Evolutionary conservation across 2,888 invertebrate species (phyloP).

Genomic region (Eueremaeus valkanovi): DNA sequence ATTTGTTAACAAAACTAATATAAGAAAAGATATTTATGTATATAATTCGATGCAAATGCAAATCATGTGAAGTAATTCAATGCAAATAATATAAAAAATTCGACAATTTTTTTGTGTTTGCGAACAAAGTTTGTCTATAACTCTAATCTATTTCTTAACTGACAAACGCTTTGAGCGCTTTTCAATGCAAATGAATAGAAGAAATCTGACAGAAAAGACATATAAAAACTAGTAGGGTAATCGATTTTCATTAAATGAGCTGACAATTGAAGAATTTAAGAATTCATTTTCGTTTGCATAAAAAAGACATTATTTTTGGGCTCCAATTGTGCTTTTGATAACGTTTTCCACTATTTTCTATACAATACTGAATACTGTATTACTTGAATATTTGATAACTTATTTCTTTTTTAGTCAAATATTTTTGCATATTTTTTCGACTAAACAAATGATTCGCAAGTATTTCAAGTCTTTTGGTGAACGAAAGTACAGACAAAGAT

Average conservation of each 20-base stretch:
- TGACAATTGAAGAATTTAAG: not conserved
- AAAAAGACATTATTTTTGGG: not conserved
- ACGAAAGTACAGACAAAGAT: no score
- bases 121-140: not conserved
- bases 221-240: slow-evolving; percentile 1
- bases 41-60: slow-evolving; percentile 4
- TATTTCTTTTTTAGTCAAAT: no score
- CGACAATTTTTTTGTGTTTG: slow-evolving; percentile 5
- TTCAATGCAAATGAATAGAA: not conserved
- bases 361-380: no score
- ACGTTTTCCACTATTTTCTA: no score
- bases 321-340: not conserved
- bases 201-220: not conserved
- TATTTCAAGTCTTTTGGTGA: no score
- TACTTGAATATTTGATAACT: no score
- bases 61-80: not conserved
- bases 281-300: not conserved
- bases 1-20: not conserved
- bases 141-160: slow-evolving; percentile 14
- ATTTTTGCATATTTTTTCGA: no score
- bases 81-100: not conserved
- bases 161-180: slow-evolving; percentile 4
- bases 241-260: not conserved
- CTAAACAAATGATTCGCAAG: no score
- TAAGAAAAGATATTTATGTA: not conserved